Evolutionary conservation across 2,888 invertebrate species (phyloP).

Genomic region (Nemotelus nigrinus): DNA sequence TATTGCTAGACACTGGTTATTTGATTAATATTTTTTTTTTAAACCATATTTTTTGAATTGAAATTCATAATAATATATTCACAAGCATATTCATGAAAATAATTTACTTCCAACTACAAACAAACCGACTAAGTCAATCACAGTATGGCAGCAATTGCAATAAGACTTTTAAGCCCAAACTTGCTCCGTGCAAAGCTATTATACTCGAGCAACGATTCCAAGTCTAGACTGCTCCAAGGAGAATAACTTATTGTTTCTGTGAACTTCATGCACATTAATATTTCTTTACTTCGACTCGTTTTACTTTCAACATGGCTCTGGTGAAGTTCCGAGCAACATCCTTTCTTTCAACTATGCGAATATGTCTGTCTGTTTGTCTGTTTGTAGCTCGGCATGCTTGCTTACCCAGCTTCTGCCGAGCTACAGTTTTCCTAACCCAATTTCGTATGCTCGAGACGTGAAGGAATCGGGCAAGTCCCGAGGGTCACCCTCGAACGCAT

Average conservation of each 20-base stretch:
- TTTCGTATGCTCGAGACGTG: slow-evolving; percentile 3
- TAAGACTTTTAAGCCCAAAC: no score
- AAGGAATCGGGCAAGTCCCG: slow-evolving; percentile 29
- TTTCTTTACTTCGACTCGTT: slow-evolving; percentile 8
- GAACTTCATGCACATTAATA: slow-evolving; percentile 12
- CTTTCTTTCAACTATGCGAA: not conserved
- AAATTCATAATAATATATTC: no score
- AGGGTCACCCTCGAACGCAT: slow-evolving; percentile 20
- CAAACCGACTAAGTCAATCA: no score
- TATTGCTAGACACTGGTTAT: no score
- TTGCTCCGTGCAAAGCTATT: no score
- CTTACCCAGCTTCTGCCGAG: slow-evolving; percentile 12
- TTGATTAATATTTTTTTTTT: no score
- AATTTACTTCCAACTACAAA: no score
- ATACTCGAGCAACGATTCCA: not conserved
- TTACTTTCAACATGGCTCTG: not conserved
- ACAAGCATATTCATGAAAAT: no score
- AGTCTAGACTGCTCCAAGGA: slow-evolving; percentile 20
- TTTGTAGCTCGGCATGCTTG: not conserved
- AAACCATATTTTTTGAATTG: no score
- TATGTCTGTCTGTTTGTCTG: slow-evolving; percentile 16
- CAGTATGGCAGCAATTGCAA: no score
- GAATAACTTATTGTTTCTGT: not conserved
- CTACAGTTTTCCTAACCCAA: slow-evolving; percentile 28
- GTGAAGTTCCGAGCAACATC: not conserved